phyloP scores from a whole-genome alignment of 2,113 vertebrate species.

The Tetrao urogallus region DNA sequence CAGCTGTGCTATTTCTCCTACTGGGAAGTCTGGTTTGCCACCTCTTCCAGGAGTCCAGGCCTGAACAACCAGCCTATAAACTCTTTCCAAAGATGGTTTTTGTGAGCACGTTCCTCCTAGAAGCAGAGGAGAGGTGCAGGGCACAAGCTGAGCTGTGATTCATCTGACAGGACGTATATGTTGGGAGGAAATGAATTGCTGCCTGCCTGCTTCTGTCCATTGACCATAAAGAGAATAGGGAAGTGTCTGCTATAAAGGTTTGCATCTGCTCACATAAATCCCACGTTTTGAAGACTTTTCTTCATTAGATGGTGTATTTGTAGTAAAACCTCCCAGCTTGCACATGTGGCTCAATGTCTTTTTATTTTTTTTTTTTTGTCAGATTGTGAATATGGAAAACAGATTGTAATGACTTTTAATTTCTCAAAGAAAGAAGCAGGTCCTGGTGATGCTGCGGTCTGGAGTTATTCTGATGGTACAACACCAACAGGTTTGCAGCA shows the following conservation, averaged over 20 bases:
- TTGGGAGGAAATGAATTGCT: background rate
- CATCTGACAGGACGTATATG: background rate
- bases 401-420: background rate
- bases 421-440: background rate
- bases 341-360: background rate
- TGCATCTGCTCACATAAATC: slow-evolving; percentile 12
- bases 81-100: background rate
- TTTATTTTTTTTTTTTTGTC: background rate
- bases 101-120: background rate
- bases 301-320: background rate
- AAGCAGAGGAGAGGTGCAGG: background rate
- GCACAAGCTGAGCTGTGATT: background rate
- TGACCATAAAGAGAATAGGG: background rate
- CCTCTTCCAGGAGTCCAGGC: background rate
- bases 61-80: background rate
- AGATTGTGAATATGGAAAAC: background rate
- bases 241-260: background rate
- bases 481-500: background rate
- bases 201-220: background rate
- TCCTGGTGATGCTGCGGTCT: background rate
- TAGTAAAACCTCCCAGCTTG: background rate
- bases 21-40: background rate
- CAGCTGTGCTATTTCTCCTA: background rate
- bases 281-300: background rate
- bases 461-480: background rate